phyloP scores from a whole-genome alignment of 1,140 invertebrate genomes.

The Eubasilissa regina region DNA sequence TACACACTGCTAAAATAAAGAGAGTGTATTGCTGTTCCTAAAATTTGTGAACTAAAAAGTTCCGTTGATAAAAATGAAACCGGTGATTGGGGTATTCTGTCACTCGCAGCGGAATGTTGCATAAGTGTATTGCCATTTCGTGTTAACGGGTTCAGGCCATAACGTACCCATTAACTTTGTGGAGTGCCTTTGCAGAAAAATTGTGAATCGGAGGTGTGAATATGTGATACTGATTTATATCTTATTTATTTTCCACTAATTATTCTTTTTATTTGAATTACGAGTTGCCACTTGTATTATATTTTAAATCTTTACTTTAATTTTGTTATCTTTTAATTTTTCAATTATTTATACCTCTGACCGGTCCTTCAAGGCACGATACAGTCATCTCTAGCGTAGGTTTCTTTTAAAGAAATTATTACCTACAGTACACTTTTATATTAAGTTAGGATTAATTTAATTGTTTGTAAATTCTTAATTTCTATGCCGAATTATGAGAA shows the following conservation, averaged over 20 bases:
- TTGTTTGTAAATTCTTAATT: constrained; percentile 7
- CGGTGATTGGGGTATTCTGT: background rate
- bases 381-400: too few relatives aligned
- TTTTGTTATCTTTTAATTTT: constrained; percentile 7
- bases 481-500: too few relatives aligned
- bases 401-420: constrained; percentile 20
- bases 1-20: too few relatives aligned
- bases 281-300: constrained; percentile 46
- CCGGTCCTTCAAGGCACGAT: background rate
- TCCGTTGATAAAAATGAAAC: background rate
- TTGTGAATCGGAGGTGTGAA: background rate
- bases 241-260: constrained; percentile 14
- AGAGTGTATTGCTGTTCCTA: too few relatives aligned
- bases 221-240: constrained; percentile 27
- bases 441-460: constrained; percentile 15
- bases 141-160: constrained; percentile 19
- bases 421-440: background rate
- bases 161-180: constrained; percentile 15
- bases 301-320: constrained; percentile 39
- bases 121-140: background rate
- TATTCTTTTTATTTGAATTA: constrained; percentile 30
- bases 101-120: background rate
- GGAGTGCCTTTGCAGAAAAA: constrained; percentile 15
- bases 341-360: constrained; percentile 12
- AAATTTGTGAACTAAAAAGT: too few relatives aligned